Percentiles rank a stretch among this genome's conserved stretches.
phyloP scores from a whole-genome alignment of 2,888 invertebrate species.

The Drosophila neutralis region DNA sequence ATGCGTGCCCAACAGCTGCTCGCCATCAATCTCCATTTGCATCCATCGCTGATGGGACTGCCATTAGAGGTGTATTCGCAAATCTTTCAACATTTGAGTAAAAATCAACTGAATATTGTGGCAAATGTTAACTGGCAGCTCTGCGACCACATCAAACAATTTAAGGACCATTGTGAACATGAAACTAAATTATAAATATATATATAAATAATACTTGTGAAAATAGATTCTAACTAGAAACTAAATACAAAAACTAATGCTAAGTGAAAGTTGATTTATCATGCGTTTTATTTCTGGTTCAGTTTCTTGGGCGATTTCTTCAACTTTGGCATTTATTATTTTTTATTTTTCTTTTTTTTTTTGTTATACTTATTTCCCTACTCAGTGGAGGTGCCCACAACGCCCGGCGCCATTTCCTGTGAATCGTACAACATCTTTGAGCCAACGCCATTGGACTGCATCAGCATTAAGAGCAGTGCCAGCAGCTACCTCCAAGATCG shows the following conservation, averaged over 20 bases:
- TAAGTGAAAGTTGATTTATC: neutral
- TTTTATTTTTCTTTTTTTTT: constrained; percentile 10
- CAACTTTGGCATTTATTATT: neutral
- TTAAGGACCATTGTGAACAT: constrained; percentile 23
- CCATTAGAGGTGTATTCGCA: constrained; percentile 78
- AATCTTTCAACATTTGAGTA: constrained; percentile 71
- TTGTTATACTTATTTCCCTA: constrained; percentile 1
- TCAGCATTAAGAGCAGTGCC: constrained; percentile 74
- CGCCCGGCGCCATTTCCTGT: constrained; percentile 58
- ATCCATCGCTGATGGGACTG: constrained; percentile 84
- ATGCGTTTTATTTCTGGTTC: constrained; percentile 1
- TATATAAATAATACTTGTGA: neutral
- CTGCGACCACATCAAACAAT: constrained; percentile 49
- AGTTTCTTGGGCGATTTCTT: neutral
- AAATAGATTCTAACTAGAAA: neutral
- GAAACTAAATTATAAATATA: neutral
- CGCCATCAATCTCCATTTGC: constrained; percentile 64
- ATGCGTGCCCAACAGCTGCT: constrained; percentile 86
- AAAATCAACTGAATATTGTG: constrained; percentile 71
- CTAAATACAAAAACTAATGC: constrained; percentile 1
- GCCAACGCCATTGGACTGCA: constrained; percentile 69
- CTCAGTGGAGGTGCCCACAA: constrained; percentile 41
- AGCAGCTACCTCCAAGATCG: constrained; percentile 70
- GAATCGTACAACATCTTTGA: constrained; percentile 71
- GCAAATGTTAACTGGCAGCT: constrained; percentile 74